These are phyloP conservation scores for Tympanoctomys barrerae DNA, from an alignment of 2,797 vertebrate genomes.

Conservation along the genomic window DNA sequence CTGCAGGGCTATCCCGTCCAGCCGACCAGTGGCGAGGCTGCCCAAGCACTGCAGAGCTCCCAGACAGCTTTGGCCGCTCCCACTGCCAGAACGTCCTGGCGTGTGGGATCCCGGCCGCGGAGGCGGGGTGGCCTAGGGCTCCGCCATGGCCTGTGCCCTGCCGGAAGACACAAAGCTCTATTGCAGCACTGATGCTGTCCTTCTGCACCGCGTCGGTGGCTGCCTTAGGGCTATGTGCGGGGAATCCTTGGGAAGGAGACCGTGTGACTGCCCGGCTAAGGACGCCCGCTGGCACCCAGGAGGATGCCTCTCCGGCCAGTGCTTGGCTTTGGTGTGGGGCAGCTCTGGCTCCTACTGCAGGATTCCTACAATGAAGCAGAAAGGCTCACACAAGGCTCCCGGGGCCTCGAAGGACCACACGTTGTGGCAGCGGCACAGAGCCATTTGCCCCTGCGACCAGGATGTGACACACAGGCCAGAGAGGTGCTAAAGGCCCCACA, in stretches of 20 bases:
- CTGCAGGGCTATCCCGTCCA: neutral
- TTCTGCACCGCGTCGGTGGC: neutral
- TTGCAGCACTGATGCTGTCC: neutral
- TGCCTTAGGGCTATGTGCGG: neutral
- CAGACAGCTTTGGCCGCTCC: neutral
- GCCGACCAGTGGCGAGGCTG: too few relatives aligned
- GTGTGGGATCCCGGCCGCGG: too few relatives aligned
- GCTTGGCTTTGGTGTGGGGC: neutral
- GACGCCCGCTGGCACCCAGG: too few relatives aligned
- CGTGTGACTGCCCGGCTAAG: neutral
- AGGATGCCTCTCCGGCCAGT: too few relatives aligned
- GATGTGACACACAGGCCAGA: neutral
- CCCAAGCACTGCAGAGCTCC: neutral
- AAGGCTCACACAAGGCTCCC: too few relatives aligned
- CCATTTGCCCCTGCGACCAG: neutral
- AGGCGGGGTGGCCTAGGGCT: too few relatives aligned
- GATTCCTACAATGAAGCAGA: neutral
- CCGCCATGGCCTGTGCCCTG: too few relatives aligned
- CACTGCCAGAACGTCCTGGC: neutral
- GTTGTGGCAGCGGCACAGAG: neutral
- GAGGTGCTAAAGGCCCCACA: neutral
- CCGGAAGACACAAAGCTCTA: conserved; percentile 4
- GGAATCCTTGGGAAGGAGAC: neutral
- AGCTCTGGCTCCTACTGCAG: neutral
- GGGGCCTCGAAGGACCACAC: too few relatives aligned